Evolutionary conservation across 2,113 vertebrate genomes (phyloP).

Genomic region (Nerophis ophidion): DNA sequence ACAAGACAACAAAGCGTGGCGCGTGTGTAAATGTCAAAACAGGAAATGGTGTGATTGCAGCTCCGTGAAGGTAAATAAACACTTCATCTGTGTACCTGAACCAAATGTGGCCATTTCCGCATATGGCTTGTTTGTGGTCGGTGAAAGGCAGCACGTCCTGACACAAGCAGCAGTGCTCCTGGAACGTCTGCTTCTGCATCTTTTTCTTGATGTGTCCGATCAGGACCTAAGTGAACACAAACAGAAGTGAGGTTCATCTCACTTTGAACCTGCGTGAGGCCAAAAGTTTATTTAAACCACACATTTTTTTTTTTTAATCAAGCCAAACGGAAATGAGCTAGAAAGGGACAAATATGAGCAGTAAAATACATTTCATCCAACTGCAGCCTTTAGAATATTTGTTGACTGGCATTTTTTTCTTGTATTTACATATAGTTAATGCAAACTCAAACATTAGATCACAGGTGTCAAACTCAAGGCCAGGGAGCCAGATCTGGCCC

Average conservation of each 20-base stretch:
- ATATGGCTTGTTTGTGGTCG: slow-evolving; percentile 80
- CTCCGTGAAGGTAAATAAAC: slow-evolving; percentile 51
- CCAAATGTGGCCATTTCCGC: slow-evolving; percentile 92
- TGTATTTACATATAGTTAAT: too few relatives aligned
- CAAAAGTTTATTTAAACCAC: neutral
- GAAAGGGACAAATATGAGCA: too few relatives aligned
- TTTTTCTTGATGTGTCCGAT: slow-evolving; percentile 95
- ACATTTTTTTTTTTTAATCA: too few relatives aligned
- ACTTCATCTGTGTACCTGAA: slow-evolving; percentile 76
- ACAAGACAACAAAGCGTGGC: slow-evolving; percentile 32
- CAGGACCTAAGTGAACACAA: slow-evolving; percentile 77
- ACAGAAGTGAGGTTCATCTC: neutral
- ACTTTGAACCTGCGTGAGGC: neutral
- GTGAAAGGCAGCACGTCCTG: slow-evolving; percentile 88
- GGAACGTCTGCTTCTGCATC: slow-evolving; percentile 94
- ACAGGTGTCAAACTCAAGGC: too few relatives aligned
- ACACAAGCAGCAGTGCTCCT: slow-evolving; percentile 89
- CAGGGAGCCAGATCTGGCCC: too few relatives aligned
- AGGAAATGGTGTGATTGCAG: slow-evolving; percentile 50
- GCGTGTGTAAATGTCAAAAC: slow-evolving; percentile 63
- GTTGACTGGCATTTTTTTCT: too few relatives aligned
- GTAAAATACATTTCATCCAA: neutral
- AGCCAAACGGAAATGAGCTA: too few relatives aligned
- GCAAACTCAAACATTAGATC: too few relatives aligned
- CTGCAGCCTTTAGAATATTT: too few relatives aligned